Evolutionary conservation across 1,140 invertebrate species (phyloP).

Genomic region (Zaprionus tsacasi): DNA sequence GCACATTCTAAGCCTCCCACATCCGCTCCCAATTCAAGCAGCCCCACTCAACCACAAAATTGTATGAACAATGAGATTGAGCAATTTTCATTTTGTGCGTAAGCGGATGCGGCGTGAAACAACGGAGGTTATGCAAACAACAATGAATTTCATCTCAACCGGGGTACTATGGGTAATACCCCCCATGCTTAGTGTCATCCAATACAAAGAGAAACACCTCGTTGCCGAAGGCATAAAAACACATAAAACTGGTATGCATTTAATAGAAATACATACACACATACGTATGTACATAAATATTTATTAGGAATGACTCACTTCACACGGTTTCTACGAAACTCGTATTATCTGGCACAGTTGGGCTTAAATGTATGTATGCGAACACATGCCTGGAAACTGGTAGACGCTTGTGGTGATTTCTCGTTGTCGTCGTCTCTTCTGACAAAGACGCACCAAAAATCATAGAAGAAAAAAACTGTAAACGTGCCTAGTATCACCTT

Average conservation of each 20-base stretch:
- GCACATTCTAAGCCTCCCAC: background rate
- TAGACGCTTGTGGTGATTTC: slow-evolving; percentile 48
- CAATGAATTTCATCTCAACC: slow-evolving; percentile 21
- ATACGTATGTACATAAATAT: slow-evolving; percentile 1
- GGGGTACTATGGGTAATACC: slow-evolving; percentile 62
- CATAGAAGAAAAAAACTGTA: slow-evolving; percentile 26
- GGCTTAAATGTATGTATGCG: slow-evolving; percentile 5
- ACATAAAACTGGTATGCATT: slow-evolving; percentile 22
- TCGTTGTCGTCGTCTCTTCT: slow-evolving; percentile 24
- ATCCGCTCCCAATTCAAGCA: background rate
- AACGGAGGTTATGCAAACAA: slow-evolving; percentile 35
- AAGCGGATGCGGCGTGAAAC: slow-evolving; percentile 14
- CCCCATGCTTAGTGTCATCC: slow-evolving; percentile 28
- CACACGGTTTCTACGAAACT: slow-evolving; percentile 49
- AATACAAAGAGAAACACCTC: slow-evolving; percentile 10
- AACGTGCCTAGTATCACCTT: slow-evolving; percentile 61
- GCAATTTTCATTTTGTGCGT: slow-evolving; percentile 48
- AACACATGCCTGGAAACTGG: slow-evolving; percentile 3
- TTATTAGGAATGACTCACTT: slow-evolving; percentile 56
- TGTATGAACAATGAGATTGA: slow-evolving; percentile 63
- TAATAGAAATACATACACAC: slow-evolving; percentile 24
- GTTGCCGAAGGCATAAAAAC: slow-evolving; percentile 4
- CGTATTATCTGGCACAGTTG: slow-evolving; percentile 47
- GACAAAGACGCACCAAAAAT: slow-evolving; percentile 36
- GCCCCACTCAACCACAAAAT: slow-evolving; percentile 32